A percentile compares a stretch with the other conserved stretches of the same genome.
phyloP scores from a whole-genome alignment of 2,888 invertebrate genomes.

The Hyppa rectilinea region DNA sequence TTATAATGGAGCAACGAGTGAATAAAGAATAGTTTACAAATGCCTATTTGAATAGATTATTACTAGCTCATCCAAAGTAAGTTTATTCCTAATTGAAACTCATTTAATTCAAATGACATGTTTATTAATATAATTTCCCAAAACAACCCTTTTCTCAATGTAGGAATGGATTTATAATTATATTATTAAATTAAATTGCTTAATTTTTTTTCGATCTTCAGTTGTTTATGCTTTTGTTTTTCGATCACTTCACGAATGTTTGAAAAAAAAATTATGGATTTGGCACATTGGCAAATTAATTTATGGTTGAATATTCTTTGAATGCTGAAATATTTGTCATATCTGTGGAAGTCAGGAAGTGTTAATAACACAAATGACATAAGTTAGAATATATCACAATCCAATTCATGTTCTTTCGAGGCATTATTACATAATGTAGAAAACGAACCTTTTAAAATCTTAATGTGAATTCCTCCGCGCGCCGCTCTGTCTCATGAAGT shows the following conservation, averaged over 20 bases:
- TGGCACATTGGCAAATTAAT: not conserved
- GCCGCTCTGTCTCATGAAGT: not conserved
- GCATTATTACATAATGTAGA: not conserved
- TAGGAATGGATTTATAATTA: no score
- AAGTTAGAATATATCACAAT: not conserved
- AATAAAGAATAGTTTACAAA: constrained; percentile 35
- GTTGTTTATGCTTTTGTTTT: not conserved
- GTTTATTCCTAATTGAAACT: not conserved
- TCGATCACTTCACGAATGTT: not conserved
- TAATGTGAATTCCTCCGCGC: not conserved
- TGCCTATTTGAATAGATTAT: not conserved
- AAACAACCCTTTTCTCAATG: not conserved
- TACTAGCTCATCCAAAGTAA: not conserved
- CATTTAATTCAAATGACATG: not conserved
- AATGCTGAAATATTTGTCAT: not conserved
- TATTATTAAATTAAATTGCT: no score
- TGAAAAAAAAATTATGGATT: no score
- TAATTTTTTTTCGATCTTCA: not conserved
- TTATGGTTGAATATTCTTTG: not conserved
- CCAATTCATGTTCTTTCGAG: not conserved
- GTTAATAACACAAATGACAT: not conserved
- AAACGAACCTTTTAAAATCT: not conserved
- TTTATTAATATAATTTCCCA: not conserved
- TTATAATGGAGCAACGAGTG: constrained; percentile 30
- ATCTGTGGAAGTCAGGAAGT: not conserved